Conservation (phyloP, 2,888 invertebrate species). For the Phymatocera aterrima region DNA sequence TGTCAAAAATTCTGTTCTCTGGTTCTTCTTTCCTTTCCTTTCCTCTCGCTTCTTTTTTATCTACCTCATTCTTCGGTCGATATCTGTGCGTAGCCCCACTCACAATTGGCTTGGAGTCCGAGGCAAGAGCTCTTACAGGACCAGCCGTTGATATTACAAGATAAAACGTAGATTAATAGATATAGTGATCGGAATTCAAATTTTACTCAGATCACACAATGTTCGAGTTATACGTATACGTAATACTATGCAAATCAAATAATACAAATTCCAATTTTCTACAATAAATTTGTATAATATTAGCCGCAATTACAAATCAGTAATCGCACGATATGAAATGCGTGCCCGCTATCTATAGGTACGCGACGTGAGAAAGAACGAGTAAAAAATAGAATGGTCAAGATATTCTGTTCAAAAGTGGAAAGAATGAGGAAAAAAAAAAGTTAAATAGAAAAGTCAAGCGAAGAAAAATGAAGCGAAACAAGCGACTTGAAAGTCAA, state of each 20-base stretch:
- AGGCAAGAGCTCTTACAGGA: not conserved
- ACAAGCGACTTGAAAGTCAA: conserved; percentile 55
- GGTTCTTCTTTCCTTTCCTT: not conserved
- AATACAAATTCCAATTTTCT: too few relatives aligned
- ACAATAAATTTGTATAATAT: too few relatives aligned
- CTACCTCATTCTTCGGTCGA: too few relatives aligned
- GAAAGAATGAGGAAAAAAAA: not conserved
- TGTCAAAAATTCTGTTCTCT: too few relatives aligned
- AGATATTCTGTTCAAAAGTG: not conserved
- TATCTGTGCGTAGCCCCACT: not conserved
- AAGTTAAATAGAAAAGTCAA: not conserved
- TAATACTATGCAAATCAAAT: too few relatives aligned
- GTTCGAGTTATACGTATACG: too few relatives aligned
- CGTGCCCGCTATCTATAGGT: too few relatives aligned
- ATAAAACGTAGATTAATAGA: not conserved
- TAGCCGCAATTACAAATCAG: too few relatives aligned
- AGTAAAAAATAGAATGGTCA: not conserved
- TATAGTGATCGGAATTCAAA: not conserved
- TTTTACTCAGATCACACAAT: not conserved
- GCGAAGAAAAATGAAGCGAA: not conserved
- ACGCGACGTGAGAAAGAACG: too few relatives aligned
- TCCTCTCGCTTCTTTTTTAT: too few relatives aligned
- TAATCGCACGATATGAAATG: too few relatives aligned
- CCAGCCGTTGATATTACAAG: not conserved
- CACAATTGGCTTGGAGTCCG: not conserved